Evolutionary conservation across 2,797 vertebrate genomes (phyloP).

Genomic region (Microcaecilia unicolor): DNA sequence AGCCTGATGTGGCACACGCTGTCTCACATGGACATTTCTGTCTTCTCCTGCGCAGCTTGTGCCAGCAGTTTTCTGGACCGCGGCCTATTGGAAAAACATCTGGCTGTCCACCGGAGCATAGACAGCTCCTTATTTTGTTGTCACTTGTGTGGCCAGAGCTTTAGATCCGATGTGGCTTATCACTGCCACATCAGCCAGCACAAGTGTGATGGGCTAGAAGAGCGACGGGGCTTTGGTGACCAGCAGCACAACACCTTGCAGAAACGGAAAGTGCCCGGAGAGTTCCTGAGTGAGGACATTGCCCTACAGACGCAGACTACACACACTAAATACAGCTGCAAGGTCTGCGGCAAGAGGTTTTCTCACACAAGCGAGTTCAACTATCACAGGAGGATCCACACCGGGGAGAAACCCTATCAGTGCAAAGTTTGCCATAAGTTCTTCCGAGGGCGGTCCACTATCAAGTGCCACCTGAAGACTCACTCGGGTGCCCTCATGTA

Average conservation of each 20-base stretch:
- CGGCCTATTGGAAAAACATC: conserved; percentile 69
- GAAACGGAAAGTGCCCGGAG: conserved; percentile 67
- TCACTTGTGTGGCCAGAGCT: conserved; percentile 81
- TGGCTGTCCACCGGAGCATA: conserved; percentile 61
- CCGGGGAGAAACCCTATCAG: conserved; percentile 93
- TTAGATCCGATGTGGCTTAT: conserved; percentile 72
- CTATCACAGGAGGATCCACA: conserved; percentile 93
- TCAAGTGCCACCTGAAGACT: conserved; percentile 97
- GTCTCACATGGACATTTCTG: conserved; percentile 70
- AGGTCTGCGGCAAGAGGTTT: conserved; percentile 89
- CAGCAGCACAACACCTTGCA: conserved; percentile 42
- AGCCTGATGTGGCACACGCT: conserved; percentile 87
- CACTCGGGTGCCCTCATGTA: conserved; percentile 96
- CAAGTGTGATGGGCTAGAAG: conserved; percentile 38
- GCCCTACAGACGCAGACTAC: conserved; percentile 44
- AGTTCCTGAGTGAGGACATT: conserved; percentile 56
- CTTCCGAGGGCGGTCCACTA: conserved; percentile 93
- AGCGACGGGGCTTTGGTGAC: conserved; percentile 36
- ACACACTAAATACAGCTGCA: conserved; percentile 80
- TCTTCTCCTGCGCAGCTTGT: conserved; percentile 84
- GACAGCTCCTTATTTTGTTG: conserved; percentile 68
- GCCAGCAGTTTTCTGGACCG: conserved; percentile 74
- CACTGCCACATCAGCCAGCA: conserved; percentile 84
- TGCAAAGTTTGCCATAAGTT: conserved; percentile 95
- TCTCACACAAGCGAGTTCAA: conserved; percentile 98